These are phyloP conservation scores for Gephyroberyx darwinii DNA, from an alignment of 2,797 vertebrate species.

Conservation along the genomic window DNA sequence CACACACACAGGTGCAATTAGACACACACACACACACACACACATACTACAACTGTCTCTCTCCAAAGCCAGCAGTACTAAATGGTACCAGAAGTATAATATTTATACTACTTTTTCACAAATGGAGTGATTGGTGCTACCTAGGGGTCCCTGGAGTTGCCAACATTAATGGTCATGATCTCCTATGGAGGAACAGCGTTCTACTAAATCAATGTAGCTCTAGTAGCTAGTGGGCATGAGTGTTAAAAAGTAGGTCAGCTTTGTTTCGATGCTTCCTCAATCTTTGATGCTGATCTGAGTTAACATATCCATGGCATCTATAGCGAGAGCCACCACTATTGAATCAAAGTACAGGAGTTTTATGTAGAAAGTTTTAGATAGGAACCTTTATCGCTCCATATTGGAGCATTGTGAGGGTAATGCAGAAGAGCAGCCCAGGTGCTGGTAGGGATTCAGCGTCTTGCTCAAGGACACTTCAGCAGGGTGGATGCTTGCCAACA, in stretches of 20 bases:
- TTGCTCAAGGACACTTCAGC: neutral
- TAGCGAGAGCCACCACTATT: neutral
- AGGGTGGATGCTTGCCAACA: neutral
- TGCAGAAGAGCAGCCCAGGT: slow-evolving; percentile 29
- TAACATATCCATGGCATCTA: slow-evolving; percentile 41
- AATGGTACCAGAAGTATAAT: neutral
- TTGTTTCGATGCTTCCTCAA: slow-evolving; percentile 25
- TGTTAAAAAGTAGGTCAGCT: slow-evolving; percentile 38
- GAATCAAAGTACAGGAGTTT: slow-evolving; percentile 3
- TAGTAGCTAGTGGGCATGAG: slow-evolving; percentile 12
- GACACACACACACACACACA: neutral
- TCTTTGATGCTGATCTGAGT: slow-evolving; percentile 42
- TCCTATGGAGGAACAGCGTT: neutral
- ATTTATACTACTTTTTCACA: neutral
- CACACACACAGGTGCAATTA: neutral
- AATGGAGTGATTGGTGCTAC: neutral
- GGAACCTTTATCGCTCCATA: slow-evolving; percentile 13
- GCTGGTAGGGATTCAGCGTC: neutral
- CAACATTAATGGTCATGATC: slow-evolving; percentile 9
- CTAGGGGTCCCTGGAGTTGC: neutral
- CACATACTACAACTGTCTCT: no score
- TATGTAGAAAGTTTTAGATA: neutral
- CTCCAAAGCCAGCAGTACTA: neutral
- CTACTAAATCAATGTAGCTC: slow-evolving; percentile 2
- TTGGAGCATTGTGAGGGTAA: slow-evolving; percentile 5